phyloP scores from a whole-genome alignment of 2,888 invertebrate species.

The Chironomus riparius region DNA sequence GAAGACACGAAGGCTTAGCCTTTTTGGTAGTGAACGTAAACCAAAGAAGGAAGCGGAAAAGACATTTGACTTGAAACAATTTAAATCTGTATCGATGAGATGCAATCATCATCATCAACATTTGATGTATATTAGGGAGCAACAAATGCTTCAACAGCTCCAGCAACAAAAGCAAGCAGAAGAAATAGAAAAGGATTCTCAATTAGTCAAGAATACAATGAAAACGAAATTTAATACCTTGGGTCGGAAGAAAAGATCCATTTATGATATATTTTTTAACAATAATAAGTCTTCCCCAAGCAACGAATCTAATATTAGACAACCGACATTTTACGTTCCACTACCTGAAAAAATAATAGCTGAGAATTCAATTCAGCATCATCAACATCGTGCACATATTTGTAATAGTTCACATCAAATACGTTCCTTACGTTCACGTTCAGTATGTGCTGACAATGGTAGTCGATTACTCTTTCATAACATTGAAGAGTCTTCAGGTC shows the following conservation, averaged over 20 bases:
- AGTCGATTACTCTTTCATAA: neutral
- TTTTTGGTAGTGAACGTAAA: slow-evolving; percentile 15
- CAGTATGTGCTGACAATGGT: slow-evolving; percentile 12
- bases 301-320: slow-evolving; percentile 30
- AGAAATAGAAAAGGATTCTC: neutral
- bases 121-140: slow-evolving; percentile 19
- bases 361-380: neutral
- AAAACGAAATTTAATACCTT: slow-evolving; percentile 28
- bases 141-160: slow-evolving; percentile 26
- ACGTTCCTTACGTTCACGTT: slow-evolving; percentile 20
- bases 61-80: slow-evolving; percentile 29
- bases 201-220: slow-evolving; percentile 25
- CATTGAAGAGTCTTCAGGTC: neutral
- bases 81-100: slow-evolving; percentile 31
- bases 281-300: slow-evolving; percentile 28
- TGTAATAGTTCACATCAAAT: neutral
- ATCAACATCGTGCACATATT: neutral
- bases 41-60: slow-evolving; percentile 28
- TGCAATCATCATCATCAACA: slow-evolving; percentile 26
- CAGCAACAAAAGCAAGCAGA: slow-evolving; percentile 18
- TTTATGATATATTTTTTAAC: slow-evolving; percentile 26
- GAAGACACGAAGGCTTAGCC: slow-evolving; percentile 20
- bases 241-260: slow-evolving; percentile 22
- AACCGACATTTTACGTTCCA: slow-evolving; percentile 62
- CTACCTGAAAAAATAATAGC: slow-evolving; percentile 40